A percentile compares a stretch with the other conserved stretches of the same genome.
These are phyloP conservation scores for Tanytarsus gracilentus DNA, from an alignment of 2,888 invertebrate species.

Conservation along the genomic window DNA sequence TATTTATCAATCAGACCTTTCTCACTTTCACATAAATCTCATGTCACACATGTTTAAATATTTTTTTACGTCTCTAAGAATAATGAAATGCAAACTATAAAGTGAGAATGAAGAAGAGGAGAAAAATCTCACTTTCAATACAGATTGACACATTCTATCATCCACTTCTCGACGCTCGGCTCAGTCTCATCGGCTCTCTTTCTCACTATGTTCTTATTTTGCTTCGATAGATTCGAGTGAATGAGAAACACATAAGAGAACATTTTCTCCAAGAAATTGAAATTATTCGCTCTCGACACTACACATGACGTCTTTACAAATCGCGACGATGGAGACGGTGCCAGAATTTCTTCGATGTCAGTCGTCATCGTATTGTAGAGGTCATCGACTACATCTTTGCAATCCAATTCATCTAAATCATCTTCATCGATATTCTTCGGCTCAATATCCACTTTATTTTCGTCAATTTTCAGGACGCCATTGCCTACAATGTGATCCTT, in stretches of 20 bases:
- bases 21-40: too few relatives aligned
- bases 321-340: not conserved
- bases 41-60: too few relatives aligned
- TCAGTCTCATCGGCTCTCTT: conserved; percentile 20
- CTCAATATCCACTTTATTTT: conserved; percentile 10
- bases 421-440: conserved; percentile 17
- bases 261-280: conserved; percentile 23
- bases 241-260: conserved; percentile 24
- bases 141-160: conserved; percentile 21
- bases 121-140: conserved; percentile 15
- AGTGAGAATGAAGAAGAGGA: not conserved
- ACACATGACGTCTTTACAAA: conserved; percentile 17
- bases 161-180: conserved; percentile 13
- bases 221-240: conserved; percentile 14
- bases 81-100: not conserved
- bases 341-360: conserved; percentile 20
- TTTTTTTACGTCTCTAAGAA: too few relatives aligned
- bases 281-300: conserved; percentile 9
- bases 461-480: conserved; percentile 8
- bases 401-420: conserved; percentile 20
- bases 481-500: conserved; percentile 1
- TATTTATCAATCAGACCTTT: too few relatives aligned
- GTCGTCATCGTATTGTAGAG: conserved; percentile 26
- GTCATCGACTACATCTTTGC: conserved; percentile 26
- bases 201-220: conserved; percentile 20